These are phyloP conservation scores for Dendrolimus pini DNA, from an alignment of 2,888 invertebrate species.

Conservation along the genomic window DNA sequence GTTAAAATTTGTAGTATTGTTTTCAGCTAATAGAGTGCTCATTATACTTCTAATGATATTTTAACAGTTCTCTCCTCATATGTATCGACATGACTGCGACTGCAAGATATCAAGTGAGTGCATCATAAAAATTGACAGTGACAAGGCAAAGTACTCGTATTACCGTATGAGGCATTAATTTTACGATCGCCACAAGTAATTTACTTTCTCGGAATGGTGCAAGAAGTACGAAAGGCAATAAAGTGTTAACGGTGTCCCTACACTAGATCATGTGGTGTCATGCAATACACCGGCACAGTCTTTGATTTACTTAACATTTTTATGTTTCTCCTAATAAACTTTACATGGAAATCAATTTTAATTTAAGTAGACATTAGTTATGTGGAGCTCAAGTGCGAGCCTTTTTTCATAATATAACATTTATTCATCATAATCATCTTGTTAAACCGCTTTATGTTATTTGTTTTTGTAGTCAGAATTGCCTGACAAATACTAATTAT, in stretches of 20 bases:
- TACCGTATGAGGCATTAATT: constrained; percentile 65
- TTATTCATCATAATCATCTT: neutral
- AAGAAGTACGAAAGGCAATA: constrained; percentile 62
- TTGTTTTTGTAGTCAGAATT: neutral
- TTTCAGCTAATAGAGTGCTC: no score
- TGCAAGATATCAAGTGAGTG: constrained; percentile 48
- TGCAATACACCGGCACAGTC: constrained; percentile 32
- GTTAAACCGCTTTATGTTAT: neutral
- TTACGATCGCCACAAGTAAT: constrained; percentile 63
- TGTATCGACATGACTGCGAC: neutral
- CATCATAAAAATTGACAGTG: constrained; percentile 66
- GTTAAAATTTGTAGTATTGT: no score
- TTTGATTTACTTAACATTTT: constrained; percentile 63
- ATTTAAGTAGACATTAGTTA: constrained; percentile 50
- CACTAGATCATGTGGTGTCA: constrained; percentile 38
- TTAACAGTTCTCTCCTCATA: neutral
- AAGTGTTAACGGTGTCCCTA: constrained; percentile 55
- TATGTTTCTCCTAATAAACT: constrained; percentile 62
- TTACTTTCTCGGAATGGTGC: constrained; percentile 67
- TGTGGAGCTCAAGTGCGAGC: constrained; percentile 42
- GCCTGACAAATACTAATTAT: neutral
- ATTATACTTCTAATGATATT: no score
- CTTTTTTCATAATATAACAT: neutral
- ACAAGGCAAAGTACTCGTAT: constrained; percentile 57
- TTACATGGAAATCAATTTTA: constrained; percentile 69